Base-by-base conservation (phyloP, 1,140 invertebrate species). In the Arctopsyche grandis region DNA sequence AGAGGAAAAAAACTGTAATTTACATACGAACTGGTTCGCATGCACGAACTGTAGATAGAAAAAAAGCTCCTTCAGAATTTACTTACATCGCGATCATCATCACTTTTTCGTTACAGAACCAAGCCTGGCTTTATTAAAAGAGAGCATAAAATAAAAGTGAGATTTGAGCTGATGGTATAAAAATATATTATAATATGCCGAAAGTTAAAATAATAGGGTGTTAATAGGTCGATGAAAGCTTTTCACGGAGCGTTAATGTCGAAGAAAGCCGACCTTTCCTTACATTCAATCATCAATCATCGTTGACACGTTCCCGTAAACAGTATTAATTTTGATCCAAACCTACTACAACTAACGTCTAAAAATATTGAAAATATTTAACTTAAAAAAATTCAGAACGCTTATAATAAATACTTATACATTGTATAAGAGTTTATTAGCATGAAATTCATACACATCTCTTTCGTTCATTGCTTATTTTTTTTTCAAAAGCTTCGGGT, bases 241-340 rank as follows among this genome's bases (percentile, higher is more conserved):
- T 38, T 38, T 38, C 29, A 4, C 7, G 29, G 29, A 38, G 7
- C 1, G 29, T 38, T 7, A 38, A 38, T 4, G 29, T 38, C 7
- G 29, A 38, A 38, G 29, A 38, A 46, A 19, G 12, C 43, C 44
- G 16, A 9, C 16, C 16, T 9, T 46, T 14, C 5, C n/a, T 14
- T 19, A 16, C 12, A 60, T 60, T 21, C 52, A 58, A 63, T 76
- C 48, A 76, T 76, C 75, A 76, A 76, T 76, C 75, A 76, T 44
- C 38, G 58, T 38, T 63, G 48, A 60, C 56, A n/a, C 48, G 22
- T 12, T 14, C 21, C 9, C 24, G 19, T 58, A 5, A 75, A 22
- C 26, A 38, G 58, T 66, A 76, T 76, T 76, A 76, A 76, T 76
- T 76, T 76, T 26, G 38, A 44, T 19, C 22, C 19, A 24, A 14